A percentile compares a stretch with the other conserved stretches of the same genome.
Conservation (phyloP, 1,140 invertebrate species). For the Nixonia krombeini region DNA sequence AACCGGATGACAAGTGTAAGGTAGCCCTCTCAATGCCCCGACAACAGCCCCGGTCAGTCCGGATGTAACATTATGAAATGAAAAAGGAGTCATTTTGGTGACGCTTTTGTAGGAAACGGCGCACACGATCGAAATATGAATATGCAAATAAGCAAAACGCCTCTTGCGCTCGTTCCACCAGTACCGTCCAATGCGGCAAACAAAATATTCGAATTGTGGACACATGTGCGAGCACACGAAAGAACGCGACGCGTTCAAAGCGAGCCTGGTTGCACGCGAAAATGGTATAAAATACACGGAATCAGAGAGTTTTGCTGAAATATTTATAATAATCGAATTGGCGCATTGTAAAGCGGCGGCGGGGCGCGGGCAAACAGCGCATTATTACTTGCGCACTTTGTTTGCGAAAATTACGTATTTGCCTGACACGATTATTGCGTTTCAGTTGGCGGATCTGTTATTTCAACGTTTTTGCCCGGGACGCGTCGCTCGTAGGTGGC, state of each 20-base stretch:
- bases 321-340: constrained; percentile 61
- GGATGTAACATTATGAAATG: too few species aligned
- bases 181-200: too few species aligned
- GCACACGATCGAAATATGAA: too few species aligned
- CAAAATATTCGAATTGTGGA: too few species aligned
- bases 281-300: not conserved
- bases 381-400: constrained; percentile 72
- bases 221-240: not conserved
- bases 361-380: constrained; percentile 56
- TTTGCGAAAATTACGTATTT: constrained; percentile 72
- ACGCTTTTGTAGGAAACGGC: too few species aligned
- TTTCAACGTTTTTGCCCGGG: constrained; percentile 67
- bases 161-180: too few species aligned
- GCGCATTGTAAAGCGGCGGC: constrained; percentile 50
- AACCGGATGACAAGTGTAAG: too few species aligned
- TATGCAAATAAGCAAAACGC: too few species aligned
- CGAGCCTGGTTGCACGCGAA: constrained; percentile 13
- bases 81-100: too few species aligned
- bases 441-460: constrained; percentile 67
- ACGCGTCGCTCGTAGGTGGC: constrained; percentile 53
- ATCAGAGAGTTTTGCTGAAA: constrained; percentile 22
- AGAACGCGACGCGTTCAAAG: constrained; percentile 18
- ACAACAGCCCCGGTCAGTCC: too few species aligned
- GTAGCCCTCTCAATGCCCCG: too few species aligned
- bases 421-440: constrained; percentile 69